phyloP scores from a whole-genome alignment of 2,113 vertebrate genomes.

The Tinamus guttatus region DNA sequence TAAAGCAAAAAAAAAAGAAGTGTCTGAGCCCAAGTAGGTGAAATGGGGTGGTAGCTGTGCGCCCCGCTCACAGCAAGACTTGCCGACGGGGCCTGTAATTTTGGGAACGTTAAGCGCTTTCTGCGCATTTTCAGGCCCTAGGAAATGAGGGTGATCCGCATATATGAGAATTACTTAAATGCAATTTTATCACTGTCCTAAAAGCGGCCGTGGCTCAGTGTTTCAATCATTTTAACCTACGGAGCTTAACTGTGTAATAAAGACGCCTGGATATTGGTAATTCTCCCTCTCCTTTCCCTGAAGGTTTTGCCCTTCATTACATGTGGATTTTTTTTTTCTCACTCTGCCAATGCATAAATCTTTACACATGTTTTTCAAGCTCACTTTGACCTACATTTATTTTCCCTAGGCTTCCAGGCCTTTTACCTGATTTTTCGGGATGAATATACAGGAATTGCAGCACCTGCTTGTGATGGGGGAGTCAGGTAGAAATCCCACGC shows the following conservation, averaged over 20 bases:
- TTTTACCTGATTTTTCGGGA: constrained; percentile 17
- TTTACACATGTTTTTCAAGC: constrained; percentile 3
- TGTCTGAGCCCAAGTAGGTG: neutral
- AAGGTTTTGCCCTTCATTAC: constrained; percentile 35
- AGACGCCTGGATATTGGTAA: neutral
- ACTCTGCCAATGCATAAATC: constrained; percentile 28
- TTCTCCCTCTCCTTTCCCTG: constrained; percentile 12
- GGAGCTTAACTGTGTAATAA: neutral
- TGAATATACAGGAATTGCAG: constrained; percentile 20
- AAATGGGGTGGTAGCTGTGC: neutral
- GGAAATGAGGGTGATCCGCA: neutral
- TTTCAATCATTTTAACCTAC: constrained; percentile 8
- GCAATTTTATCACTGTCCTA: neutral
- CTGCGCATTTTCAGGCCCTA: neutral
- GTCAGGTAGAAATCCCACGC: neutral
- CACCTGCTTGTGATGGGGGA: neutral
- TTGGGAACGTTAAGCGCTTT: neutral
- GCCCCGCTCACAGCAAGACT: neutral
- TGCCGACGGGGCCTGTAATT: neutral
- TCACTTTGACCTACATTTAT: constrained; percentile 23
- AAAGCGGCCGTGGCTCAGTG: neutral
- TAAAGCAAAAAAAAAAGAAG: neutral
- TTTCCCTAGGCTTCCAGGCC: neutral
- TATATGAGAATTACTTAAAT: neutral
- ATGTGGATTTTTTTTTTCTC: neutral